A percentile compares a stretch with the other conserved stretches of the same genome.
These are phyloP conservation scores for Conops quadrifasciatus DNA, from an alignment of 2,888 invertebrate genomes.

Conservation along the genomic window DNA sequence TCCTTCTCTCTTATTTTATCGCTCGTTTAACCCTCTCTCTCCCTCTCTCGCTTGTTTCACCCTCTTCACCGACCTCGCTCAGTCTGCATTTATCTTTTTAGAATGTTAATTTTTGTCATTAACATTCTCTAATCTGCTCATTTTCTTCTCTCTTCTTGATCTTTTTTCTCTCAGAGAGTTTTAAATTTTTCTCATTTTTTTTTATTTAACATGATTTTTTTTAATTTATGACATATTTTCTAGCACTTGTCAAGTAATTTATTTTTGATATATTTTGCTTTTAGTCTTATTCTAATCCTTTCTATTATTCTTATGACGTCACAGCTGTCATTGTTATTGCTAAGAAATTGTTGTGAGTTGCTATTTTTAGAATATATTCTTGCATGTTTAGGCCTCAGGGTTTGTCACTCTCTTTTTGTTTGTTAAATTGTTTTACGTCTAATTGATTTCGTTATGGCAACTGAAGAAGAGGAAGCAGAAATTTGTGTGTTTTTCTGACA, in stretches of 20 bases:
- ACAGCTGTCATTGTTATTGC: constrained; percentile 22
- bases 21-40: background rate
- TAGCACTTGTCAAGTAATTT: background rate
- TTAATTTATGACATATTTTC: background rate
- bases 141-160: constrained; percentile 11
- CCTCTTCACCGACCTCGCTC: background rate
- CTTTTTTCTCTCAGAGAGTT: constrained; percentile 36
- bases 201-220: background rate
- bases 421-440: background rate
- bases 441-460: too few relatives aligned
- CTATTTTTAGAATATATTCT: background rate
- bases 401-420: background rate
- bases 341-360: background rate
- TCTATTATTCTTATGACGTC: constrained; percentile 13
- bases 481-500: too few relatives aligned
- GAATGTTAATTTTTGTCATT: background rate
- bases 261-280: background rate
- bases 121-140: constrained; percentile 9
- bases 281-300: background rate
- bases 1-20: too few relatives aligned
- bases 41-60: background rate
- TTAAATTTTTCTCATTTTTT: background rate
- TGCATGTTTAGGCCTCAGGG: background rate
- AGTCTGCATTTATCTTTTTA: background rate
- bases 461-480: too few relatives aligned